Percentiles rank a stretch among this genome's conserved stretches.
Conservation (phyloP, 2,113 vertebrate species). For the Orcinus orca region DNA sequence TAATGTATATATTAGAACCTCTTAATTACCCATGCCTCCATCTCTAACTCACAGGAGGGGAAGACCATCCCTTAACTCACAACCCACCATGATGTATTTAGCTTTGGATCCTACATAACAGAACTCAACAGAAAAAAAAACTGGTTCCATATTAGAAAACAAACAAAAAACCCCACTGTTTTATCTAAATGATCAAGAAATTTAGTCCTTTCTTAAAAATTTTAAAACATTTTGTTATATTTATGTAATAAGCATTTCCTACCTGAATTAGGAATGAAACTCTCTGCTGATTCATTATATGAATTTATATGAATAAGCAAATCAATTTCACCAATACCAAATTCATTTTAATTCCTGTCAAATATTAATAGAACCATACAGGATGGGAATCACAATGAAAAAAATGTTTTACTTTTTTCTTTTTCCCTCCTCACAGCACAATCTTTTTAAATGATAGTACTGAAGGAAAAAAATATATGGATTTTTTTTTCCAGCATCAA, state of each 20-base stretch:
- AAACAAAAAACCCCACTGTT: neutral
- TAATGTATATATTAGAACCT: neutral
- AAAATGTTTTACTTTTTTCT: neutral
- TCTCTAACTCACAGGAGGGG: neutral
- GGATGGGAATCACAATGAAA: neutral
- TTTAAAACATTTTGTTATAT: neutral
- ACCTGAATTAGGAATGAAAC: neutral
- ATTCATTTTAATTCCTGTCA: conserved; percentile 26
- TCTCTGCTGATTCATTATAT: neutral
- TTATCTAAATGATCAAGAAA: neutral
- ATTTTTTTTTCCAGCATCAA: neutral
- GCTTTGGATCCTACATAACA: neutral
- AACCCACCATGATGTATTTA: neutral
- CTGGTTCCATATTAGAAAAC: neutral
- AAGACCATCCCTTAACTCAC: neutral
- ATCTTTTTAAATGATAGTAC: neutral
- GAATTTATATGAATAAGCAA: neutral
- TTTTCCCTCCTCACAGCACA: neutral
- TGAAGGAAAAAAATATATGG: neutral
- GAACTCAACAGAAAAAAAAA: neutral
- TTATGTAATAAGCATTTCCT: neutral
- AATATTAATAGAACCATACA: neutral
- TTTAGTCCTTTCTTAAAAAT: neutral
- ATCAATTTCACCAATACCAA: neutral
- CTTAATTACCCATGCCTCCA: neutral